Percentiles rank a stretch among this genome's conserved stretches.
phyloP scores from a whole-genome alignment of 2,888 invertebrate species.

The Seira ritae region DNA sequence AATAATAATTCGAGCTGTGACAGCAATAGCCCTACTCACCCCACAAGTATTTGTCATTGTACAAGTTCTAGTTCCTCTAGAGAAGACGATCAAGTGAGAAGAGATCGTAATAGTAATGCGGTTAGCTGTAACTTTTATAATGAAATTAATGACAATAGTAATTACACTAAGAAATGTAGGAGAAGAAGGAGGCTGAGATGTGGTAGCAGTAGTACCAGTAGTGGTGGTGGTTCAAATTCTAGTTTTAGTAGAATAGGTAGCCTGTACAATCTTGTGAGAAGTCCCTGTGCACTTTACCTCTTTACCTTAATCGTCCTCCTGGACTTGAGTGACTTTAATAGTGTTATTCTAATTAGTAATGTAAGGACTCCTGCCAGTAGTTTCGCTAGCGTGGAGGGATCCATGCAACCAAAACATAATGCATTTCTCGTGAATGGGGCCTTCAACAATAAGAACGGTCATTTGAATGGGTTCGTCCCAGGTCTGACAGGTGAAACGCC shows the following conservation, averaged over 20 bases:
- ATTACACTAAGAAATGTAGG: background rate
- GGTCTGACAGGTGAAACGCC: conserved; percentile 50
- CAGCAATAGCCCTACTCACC: conserved; percentile 51
- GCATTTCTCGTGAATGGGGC: conserved; percentile 58
- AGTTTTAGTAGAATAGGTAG: background rate
- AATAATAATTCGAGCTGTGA: conserved; percentile 48
- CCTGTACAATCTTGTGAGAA: conserved; percentile 37
- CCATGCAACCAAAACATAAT: conserved; percentile 8
- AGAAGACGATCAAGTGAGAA: background rate
- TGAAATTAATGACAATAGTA: conserved; percentile 5
- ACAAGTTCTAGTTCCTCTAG: conserved; percentile 21
- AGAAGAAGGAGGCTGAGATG: conserved; percentile 9
- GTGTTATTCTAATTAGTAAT: conserved; percentile 52
- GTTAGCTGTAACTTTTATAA: conserved; percentile 16
- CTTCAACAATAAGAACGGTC: conserved; percentile 50
- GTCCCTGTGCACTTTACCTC: conserved; percentile 60
- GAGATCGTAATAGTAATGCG: background rate
- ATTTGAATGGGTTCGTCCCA: conserved; percentile 26
- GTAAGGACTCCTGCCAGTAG: conserved; percentile 17
- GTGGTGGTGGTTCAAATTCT: conserved; percentile 28
- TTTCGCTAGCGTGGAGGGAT: conserved; percentile 25
- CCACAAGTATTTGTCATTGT: conserved; percentile 9
- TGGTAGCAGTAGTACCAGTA: conserved; percentile 8
- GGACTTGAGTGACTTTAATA: conserved; percentile 55
- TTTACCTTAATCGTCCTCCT: conserved; percentile 54